Evolutionary conservation across 64 coral and sea anemone genomes (phyloP), one percentile per base, ranked within the genome.

Genomic region (Platygyra sinensis): DNA sequence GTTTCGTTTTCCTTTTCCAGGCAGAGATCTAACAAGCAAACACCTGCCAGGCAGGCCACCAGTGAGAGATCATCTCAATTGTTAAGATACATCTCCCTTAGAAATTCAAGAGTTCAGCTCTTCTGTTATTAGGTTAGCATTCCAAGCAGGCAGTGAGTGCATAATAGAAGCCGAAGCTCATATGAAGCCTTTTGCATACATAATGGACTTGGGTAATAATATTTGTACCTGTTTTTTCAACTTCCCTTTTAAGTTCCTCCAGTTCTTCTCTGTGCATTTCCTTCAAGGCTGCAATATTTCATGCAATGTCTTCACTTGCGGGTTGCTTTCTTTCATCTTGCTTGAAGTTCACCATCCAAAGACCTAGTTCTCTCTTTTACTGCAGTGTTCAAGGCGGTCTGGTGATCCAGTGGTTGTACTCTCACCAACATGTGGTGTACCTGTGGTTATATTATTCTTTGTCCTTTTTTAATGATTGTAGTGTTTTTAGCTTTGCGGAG

Each of bases 401-500:
- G 30, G 19, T 54, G 83, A 72, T 2, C 50, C 52, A 60, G 50
- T 74, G 25, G 86, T 17, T 14, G 78, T 18, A 84, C 30, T 69
- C 14, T 62, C 19, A 49, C 12, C 30, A 49, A 20, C 17, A 29
- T 86, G 62, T 57, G 81, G 80, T 22, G 2, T 64, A 77, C 75
- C 80, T 17, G 73, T 61, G 1, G 72, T 86, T 30, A 87, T 71
- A 49, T n/a, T 91, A 91, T 75, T 77, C 80, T 36, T 91, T 91
- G 72, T 91, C 73, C 83, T 86, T 91, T n/a, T 24, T 77, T 91
- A 17, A 86, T 59, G 72, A 86, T 86, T 27, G 90, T 91, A 19
- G 82, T 82, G 19, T 61, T 86, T 32, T 92, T 92, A 8, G 90
- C 90, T 86, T 86, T 92, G 55, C 81, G 80, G 8, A 92, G 72